Conservation (phyloP, 2,888 invertebrate genomes). For the Globia sparganii region DNA sequence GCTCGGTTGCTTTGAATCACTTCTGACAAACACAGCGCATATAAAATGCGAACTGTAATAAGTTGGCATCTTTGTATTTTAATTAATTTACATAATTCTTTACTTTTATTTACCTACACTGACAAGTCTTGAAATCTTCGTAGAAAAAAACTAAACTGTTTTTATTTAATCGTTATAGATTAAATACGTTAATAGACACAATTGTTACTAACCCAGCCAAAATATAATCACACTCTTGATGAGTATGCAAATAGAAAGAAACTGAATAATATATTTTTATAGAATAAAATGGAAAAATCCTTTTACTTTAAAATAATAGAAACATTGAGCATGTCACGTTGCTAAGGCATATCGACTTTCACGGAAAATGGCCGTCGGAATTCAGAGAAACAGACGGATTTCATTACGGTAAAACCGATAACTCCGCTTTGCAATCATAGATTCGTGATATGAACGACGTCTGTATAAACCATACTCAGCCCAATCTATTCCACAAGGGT, state of each 20-base stretch:
- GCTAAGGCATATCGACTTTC: constrained; percentile 13
- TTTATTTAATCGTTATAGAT: not conserved
- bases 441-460: constrained; percentile 50
- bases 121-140: not conserved
- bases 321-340: constrained; percentile 11
- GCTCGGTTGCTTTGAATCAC: not conserved
- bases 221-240: too few relatives aligned
- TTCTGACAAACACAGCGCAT: not conserved
- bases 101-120: not conserved
- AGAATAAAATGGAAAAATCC: not conserved
- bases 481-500: constrained; percentile 53
- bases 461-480: constrained; percentile 43
- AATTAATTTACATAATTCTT: not conserved
- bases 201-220: not conserved
- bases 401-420: constrained; percentile 58
- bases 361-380: constrained; percentile 24
- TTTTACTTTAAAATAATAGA: constrained; percentile 2
- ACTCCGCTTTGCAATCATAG: constrained; percentile 56
- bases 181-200: not conserved
- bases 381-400: constrained; percentile 55
- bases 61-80: not conserved
- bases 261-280: not conserved
- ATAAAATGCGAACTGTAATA: not conserved
- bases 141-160: not conserved
- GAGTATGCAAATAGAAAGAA: not conserved